phyloP scores from a whole-genome alignment of 2,113 vertebrate genomes.

The Hypanus sabinus region DNA sequence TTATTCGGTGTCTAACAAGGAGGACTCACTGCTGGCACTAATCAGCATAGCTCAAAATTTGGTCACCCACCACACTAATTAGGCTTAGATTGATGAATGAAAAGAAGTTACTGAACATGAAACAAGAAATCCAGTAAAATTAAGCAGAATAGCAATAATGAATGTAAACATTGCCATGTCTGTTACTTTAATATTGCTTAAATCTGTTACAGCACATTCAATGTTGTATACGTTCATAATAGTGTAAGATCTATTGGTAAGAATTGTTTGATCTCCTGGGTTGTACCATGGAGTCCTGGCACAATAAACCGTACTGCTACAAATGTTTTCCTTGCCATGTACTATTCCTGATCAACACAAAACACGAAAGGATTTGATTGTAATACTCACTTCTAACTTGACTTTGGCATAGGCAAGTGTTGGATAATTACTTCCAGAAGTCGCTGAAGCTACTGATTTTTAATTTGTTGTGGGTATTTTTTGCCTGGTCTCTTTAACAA shows the following conservation, averaged over 20 bases:
- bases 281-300: background rate
- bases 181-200: background rate
- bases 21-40: background rate
- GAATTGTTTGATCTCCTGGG: background rate
- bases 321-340: background rate
- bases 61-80: background rate
- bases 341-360: background rate
- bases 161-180: background rate
- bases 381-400: background rate
- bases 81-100: background rate
- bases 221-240: background rate
- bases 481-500: background rate
- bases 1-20: background rate
- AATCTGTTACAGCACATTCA: background rate
- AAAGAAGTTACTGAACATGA: background rate
- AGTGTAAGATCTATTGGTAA: background rate
- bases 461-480: conserved; percentile 3
- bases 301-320: background rate
- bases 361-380: background rate
- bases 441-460: conserved; percentile 4
- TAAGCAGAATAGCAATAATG: background rate
- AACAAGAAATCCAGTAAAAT: background rate
- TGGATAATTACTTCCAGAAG: conserved; percentile 23
- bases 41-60: background rate
- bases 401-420: background rate